A percentile compares a stretch with the other conserved stretches of the same genome.
Evolutionary conservation across 2,113 vertebrate species (phyloP).

Genomic region (Menidia beryllina): DNA sequence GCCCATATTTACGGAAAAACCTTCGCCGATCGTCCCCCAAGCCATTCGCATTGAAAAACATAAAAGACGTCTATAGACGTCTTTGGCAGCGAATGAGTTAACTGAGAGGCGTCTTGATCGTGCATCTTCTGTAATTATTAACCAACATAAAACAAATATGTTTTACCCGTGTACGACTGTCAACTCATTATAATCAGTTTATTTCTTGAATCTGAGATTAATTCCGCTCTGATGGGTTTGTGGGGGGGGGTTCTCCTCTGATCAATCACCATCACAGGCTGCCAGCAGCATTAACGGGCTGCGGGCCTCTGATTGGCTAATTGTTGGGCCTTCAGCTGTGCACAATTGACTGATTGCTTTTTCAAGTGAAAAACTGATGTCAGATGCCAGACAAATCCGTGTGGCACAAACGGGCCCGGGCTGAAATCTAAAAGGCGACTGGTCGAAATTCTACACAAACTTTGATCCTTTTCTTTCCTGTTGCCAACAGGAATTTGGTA

Average conservation of each 20-base stretch:
- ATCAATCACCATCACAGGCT: not conserved
- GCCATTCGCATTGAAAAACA: too few relatives aligned
- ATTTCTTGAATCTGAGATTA: not conserved
- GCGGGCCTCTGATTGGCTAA: not conserved
- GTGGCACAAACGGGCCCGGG: not conserved
- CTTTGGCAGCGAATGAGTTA: too few relatives aligned
- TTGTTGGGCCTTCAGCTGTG: not conserved
- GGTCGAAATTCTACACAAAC: too few relatives aligned
- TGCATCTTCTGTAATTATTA: too few relatives aligned
- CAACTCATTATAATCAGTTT: not conserved
- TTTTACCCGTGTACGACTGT: too few relatives aligned
- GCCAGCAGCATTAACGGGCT: not conserved
- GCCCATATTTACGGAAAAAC: too few relatives aligned
- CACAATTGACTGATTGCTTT: not conserved
- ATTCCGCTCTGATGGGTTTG: not conserved
- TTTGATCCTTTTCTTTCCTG: not conserved
- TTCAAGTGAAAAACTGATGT: conserved; percentile 6
- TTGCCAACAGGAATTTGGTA: too few relatives aligned
- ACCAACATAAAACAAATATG: too few relatives aligned
- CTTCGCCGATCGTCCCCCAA: too few relatives aligned
- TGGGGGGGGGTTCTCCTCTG: not conserved
- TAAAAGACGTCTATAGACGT: too few relatives aligned
- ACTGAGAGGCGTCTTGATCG: too few relatives aligned
- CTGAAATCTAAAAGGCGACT: too few relatives aligned
- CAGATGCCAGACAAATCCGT: not conserved